phyloP scores from a whole-genome alignment of 1,140 invertebrate genomes.

The Anoplophora glabripennis region DNA sequence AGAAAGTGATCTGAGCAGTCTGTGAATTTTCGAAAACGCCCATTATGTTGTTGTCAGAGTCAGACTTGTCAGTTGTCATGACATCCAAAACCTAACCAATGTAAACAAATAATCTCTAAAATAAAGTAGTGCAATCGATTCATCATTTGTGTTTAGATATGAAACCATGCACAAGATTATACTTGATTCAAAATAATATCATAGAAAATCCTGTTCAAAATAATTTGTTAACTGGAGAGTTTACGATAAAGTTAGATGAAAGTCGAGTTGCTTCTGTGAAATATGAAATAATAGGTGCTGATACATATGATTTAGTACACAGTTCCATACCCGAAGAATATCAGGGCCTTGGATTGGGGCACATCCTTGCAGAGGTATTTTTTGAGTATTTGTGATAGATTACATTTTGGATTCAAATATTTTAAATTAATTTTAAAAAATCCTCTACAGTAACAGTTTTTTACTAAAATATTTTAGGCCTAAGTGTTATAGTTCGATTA shows the following conservation, averaged over 20 bases:
- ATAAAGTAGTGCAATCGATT: too few relatives aligned
- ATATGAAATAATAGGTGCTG: slow-evolving; percentile 22
- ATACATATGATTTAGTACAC: slow-evolving; percentile 49
- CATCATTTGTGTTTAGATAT: too few relatives aligned
- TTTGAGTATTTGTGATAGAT: neutral
- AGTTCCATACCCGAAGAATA: slow-evolving; percentile 60
- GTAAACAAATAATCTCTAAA: too few relatives aligned
- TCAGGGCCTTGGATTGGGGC: slow-evolving; percentile 62
- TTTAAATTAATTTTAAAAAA: neutral
- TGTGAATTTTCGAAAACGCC: too few relatives aligned
- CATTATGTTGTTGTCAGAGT: too few relatives aligned
- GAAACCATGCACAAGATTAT: slow-evolving; percentile 11
- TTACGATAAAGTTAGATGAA: slow-evolving; percentile 19
- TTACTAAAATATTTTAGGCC: neutral
- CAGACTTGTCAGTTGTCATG: too few relatives aligned
- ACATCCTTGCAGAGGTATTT: slow-evolving; percentile 60
- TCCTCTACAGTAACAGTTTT: too few relatives aligned
- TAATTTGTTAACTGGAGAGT: slow-evolving; percentile 4
- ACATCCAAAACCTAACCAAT: too few relatives aligned
- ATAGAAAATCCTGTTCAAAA: slow-evolving; percentile 26
- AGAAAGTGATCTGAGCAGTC: too few relatives aligned
- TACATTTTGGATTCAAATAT: slow-evolving; percentile 1
- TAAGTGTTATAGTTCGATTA: neutral
- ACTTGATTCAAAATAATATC: slow-evolving; percentile 20
- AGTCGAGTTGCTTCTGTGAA: slow-evolving; percentile 18